phyloP scores from a whole-genome alignment of 2,113 vertebrate species.

The Chelonoidis abingdonii region DNA sequence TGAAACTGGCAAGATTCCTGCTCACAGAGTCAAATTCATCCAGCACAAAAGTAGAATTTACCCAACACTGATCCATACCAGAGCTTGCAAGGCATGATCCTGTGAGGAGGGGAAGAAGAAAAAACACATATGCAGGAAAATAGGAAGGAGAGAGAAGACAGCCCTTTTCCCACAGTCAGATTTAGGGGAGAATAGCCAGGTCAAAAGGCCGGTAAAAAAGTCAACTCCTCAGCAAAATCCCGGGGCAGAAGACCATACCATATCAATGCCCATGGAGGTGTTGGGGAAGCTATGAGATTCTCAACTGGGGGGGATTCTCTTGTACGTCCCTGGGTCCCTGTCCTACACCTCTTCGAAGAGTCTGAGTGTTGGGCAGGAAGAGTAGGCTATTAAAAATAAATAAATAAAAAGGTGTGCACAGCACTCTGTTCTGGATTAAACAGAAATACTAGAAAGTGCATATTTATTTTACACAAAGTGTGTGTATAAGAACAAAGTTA shows the following conservation, averaged over 20 bases:
- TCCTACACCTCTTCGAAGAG: not conserved
- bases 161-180: not conserved
- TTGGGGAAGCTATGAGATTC: not conserved
- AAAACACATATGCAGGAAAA: not conserved
- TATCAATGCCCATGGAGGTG: not conserved
- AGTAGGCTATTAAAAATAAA: not conserved
- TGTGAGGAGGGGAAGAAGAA: not conserved
- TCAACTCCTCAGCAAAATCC: not conserved
- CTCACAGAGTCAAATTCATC: not conserved
- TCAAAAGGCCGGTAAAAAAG: not conserved
- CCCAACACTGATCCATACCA: not conserved
- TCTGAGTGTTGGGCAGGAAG: not conserved
- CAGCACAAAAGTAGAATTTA: not conserved
- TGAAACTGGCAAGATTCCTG: not conserved
- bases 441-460: not conserved
- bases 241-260: not conserved
- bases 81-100: not conserved
- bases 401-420: not conserved
- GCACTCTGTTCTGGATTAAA: not conserved
- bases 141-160: not conserved
- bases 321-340: not conserved
- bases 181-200: not conserved
- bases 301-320: not conserved
- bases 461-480: not conserved
- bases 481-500: constrained; percentile 7